Percentiles rank a stretch among this genome's conserved stretches.
Conservation (phyloP, 2,888 invertebrate species). For the Pomacea canaliculata region DNA sequence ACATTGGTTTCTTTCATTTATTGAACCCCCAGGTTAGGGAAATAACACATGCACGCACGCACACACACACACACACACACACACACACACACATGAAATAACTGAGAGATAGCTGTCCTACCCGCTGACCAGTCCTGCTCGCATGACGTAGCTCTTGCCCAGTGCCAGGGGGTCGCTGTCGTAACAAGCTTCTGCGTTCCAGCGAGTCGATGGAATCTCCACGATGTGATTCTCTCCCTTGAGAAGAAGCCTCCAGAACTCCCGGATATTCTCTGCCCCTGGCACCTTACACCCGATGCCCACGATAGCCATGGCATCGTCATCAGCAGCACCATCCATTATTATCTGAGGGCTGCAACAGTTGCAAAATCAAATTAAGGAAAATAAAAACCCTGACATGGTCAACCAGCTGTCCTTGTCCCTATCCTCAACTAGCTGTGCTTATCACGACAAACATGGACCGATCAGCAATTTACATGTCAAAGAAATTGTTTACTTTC, state of each 20-base stretch:
- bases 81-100: neutral
- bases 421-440: too few species aligned
- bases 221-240: slow-evolving; percentile 53
- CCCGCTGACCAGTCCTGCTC: slow-evolving; percentile 44
- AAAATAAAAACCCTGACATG: too few species aligned
- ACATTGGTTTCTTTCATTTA: slow-evolving; percentile 1
- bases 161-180: slow-evolving; percentile 39
- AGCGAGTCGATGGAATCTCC: slow-evolving; percentile 45
- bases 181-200: slow-evolving; percentile 45
- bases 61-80: slow-evolving; percentile 3
- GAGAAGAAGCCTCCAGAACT: slow-evolving; percentile 48
- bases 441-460: too few species aligned
- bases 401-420: too few species aligned
- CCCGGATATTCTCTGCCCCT: slow-evolving; percentile 47
- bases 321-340: neutral
- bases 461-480: too few species aligned
- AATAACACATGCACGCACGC: neutral
- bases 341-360: too few species aligned
- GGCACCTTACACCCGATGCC: slow-evolving; percentile 46
- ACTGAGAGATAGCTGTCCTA: slow-evolving; percentile 16
- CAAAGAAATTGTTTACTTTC: too few species aligned
- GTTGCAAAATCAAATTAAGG: too few species aligned
- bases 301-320: slow-evolving; percentile 12
- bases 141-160: slow-evolving; percentile 42
- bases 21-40: neutral